These are phyloP conservation scores for Planococcus citri DNA, from an alignment of 1,140 invertebrate genomes.

Conservation along the genomic window DNA sequence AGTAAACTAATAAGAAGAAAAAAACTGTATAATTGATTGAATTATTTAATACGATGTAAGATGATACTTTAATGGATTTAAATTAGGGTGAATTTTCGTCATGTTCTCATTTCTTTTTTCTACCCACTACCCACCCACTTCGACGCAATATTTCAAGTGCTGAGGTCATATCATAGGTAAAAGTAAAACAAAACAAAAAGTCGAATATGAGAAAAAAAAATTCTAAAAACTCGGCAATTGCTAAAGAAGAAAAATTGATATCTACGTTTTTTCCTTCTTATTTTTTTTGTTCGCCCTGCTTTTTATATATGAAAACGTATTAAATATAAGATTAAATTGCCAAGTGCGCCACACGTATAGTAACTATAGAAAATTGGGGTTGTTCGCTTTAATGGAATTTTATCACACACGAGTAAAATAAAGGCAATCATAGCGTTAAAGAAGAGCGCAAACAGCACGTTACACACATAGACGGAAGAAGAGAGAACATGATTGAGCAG, in stretches of 20 bases:
- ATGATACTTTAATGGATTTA: slow-evolving; percentile 19
- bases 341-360: background rate
- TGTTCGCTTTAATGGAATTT: slow-evolving; percentile 17
- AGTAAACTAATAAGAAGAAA: slow-evolving; percentile 19
- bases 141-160: no score
- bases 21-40: slow-evolving; percentile 10
- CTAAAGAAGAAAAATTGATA: background rate
- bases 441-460: background rate
- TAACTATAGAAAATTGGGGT: background rate
- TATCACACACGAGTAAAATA: slow-evolving; percentile 8
- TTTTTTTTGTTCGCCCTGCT: background rate
- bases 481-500: slow-evolving; percentile 9
- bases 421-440: slow-evolving; percentile 19
- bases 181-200: background rate
- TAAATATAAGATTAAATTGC: slow-evolving; percentile 8
- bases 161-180: no score
- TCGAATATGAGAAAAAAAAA: background rate
- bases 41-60: slow-evolving; percentile 16
- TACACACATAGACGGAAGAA: background rate
- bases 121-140: no score
- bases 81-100: background rate
- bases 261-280: no score
- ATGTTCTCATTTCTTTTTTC: no score
- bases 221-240: background rate
- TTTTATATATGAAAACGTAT: background rate